phyloP scores from a whole-genome alignment of 2,113 vertebrate genomes.

The Circaetus gallicus region DNA sequence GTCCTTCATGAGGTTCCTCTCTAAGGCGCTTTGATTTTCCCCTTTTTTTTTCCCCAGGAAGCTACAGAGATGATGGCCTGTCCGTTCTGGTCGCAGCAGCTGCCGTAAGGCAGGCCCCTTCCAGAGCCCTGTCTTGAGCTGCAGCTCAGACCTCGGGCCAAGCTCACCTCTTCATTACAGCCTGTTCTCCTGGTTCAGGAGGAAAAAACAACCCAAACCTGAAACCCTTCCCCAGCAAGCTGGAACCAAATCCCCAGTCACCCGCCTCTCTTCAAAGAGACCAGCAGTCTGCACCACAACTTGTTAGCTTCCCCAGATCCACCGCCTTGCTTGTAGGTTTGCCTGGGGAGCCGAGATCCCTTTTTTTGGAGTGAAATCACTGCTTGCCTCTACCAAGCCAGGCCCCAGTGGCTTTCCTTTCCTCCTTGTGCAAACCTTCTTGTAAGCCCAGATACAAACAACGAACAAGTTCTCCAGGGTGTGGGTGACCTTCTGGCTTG shows the following conservation, averaged over 20 bases:
- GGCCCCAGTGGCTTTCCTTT: neutral
- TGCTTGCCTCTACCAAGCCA: neutral
- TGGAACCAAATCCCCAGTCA: neutral
- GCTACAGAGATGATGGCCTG: neutral
- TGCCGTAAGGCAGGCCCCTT: neutral
- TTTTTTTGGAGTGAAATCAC: neutral
- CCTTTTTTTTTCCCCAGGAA: neutral
- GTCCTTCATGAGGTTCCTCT: neutral
- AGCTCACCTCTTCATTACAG: neutral
- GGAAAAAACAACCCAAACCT: neutral
- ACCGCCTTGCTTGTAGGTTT: neutral
- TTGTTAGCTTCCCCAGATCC: neutral
- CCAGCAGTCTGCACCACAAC: neutral
- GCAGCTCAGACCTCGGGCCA: neutral
- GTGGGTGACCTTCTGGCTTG: neutral
- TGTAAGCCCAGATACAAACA: neutral
- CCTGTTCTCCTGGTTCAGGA: conserved; percentile 4
- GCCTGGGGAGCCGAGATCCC: neutral
- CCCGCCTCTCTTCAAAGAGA: neutral
- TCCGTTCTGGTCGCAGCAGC: neutral
- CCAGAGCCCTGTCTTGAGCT: neutral
- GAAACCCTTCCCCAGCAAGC: neutral
- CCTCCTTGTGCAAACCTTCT: neutral
- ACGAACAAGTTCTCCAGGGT: neutral
- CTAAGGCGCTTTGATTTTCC: neutral